Base-by-base conservation (phyloP, 2,113 vertebrate species). In the Nematolebias whitei region DNA sequence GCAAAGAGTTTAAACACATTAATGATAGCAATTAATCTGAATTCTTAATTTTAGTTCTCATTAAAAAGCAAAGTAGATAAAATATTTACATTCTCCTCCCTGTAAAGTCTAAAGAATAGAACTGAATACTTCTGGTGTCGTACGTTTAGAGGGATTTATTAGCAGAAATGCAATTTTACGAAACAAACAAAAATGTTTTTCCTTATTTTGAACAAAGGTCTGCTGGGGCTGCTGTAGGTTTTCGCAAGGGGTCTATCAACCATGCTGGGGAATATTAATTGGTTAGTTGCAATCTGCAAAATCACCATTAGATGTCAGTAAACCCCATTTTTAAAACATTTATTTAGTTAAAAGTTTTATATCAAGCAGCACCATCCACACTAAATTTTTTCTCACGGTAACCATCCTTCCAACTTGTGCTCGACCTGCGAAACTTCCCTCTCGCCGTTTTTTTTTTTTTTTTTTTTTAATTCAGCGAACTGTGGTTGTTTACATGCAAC, bases 371-470 rank as follows among this genome's bases (percentile, higher is more conserved):
- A 59, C 14, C 2, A 51, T 22, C 57, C 23, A n/a, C 38, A 49
- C 32, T 54, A 22, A 44, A 43, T 39, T 19, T 76, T 58, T 76
- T 58, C 48, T 29, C 1, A 49, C 18, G 65, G 44, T 13, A 51
- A 62, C 57, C 55, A 44, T 58, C 41, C 51, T 41, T 84, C 66
- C 50, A 85, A 71, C 84, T 83, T 76, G 62, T 88, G 74, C 84
- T 86, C 61, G 67, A 63, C 71, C 80, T 72, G 80, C 77, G 92
- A 91, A 89, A 88, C 94, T 93, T 88, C 92, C 93, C 90, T 88
- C 94, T 91, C 78, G 84, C 81, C 57, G 78, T 78, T 91, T 86
- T 66, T 71, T 70, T 43, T 68, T 47, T 59, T 35, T 35, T 32
- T 57, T 50, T 48, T 40, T 58, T 61, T 51, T 38, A 13, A 29